Base-by-base conservation (phyloP, 2,797 vertebrate species). In the Poecilia gillii region DNA sequence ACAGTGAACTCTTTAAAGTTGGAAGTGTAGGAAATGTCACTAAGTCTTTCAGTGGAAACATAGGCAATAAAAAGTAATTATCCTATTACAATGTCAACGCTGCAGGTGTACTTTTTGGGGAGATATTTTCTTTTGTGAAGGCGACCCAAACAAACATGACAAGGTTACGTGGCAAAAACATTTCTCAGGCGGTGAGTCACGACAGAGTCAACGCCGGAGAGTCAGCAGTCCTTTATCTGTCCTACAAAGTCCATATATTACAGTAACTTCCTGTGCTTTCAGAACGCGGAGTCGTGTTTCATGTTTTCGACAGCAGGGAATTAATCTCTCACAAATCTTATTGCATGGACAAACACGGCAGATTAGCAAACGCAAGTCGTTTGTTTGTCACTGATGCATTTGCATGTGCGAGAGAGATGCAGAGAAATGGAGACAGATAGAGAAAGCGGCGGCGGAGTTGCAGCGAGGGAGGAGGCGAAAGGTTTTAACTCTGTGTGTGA, bases 311-410 rank as follows among this genome's bases (percentile, higher is more conserved):
- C 73, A 81, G 78, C 72, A 31, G 79, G 81, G 83, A 81, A 84
- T 84, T 79, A 87, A 90, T 89, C 70, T 78, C 72, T 39, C n/a
- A 23, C 41, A 76, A 84, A 78, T 90, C 78, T 82, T 78, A 75
- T 77, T 85, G 57, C 74, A 45, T 68, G 74, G 77, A 82, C 77
- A 72, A 76, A 75, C 70, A 80, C 31, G 6, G 25, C 41, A 81
- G 83, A 85, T 88, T 74, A 80, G 73, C 66, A 78, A n/a, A 49
- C 45, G 76, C 16, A 33, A 79, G 75, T 43, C 51, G 28, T 80
- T 72, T 86, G 70, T 87, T 80, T 73, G 68, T 86, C 39, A 66
- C 64, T 31, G 45, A 53, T 74, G 71, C 73, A 78, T 74, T 73
- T 76, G 74, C 55, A 36, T 7, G 74, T 12, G 14, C 14, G 51